Base-by-base conservation (phyloP, 2,888 invertebrate genomes). In the Acleris sparsana region DNA sequence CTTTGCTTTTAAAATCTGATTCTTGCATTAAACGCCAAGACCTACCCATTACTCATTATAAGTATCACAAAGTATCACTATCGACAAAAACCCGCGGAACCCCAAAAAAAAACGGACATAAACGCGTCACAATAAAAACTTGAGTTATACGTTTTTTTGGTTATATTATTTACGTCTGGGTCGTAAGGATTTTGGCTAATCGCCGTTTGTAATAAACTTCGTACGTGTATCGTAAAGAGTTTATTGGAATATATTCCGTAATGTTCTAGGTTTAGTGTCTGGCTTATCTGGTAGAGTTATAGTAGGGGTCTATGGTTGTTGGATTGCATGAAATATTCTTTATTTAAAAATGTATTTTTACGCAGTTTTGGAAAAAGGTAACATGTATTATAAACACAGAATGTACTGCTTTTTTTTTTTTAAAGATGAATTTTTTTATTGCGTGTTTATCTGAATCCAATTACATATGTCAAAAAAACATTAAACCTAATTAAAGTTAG, bases 131-230 rank as follows among this genome's bases (percentile, higher is more conserved):
- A 82, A 85, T 89, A 88, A 88, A 89, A 83, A 80, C 69, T 74
- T 79, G 79, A 82, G 79, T 86, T 81, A 84, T 85, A 79, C 73
- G 77, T 78, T 79, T 77, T 83, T 85, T 85, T 85, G 83, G 76
- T 73, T 73, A 72, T 72, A 80, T 84, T 84, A 85, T 87, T 87
- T 87, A 88, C 76, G 85, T 84, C 80, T 80, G 77, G 79, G 79
- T 82, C 83, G 78, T 86, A 84, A 83, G 83, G 80, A 79, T 86
- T 84, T 80, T 73, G 76, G 80, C 87, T 88, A 89, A 88, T 88
- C 88, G 87, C 83, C 73, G 74, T 71, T 78, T 70, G 78, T 80
- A 77, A 82, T 85, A 76, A 73, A 77, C 68, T 69, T 57, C 25
- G 62, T 60, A 39, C 62, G 57, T 61, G 55, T 49, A 39, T 53